phyloP scores from a whole-genome alignment of 1,140 invertebrate species.

The Heliconius himera region DNA sequence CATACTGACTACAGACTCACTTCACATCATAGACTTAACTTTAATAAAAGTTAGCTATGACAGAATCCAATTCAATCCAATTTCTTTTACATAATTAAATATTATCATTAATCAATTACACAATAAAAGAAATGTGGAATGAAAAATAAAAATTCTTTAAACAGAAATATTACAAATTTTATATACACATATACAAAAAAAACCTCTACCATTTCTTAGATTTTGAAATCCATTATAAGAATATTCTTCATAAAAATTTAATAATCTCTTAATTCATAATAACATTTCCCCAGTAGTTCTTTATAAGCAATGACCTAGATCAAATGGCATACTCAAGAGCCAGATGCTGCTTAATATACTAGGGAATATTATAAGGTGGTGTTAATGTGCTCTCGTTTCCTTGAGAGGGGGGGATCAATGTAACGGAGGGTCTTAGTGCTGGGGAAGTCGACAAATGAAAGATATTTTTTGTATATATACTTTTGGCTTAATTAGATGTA shows the following conservation, averaged over 20 bases:
- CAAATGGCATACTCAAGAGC: slow-evolving; percentile 32
- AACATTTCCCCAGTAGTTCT: neutral
- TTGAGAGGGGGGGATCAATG: slow-evolving; percentile 27
- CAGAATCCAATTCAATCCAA: no score
- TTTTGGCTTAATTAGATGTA: no score
- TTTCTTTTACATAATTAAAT: no score
- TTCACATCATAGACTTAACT: no score
- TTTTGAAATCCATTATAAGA: neutral
- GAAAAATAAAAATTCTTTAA: no score
- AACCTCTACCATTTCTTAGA: neutral
- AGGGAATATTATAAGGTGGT: neutral
- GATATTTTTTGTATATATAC: no score
- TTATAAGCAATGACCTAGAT: slow-evolving; percentile 27
- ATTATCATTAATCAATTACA: no score
- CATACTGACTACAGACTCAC: no score
- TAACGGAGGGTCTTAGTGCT: slow-evolving; percentile 17
- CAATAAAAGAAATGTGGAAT: no score
- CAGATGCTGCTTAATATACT: slow-evolving; percentile 34
- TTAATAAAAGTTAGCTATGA: no score
- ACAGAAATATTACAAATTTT: neutral
- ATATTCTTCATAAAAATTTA: neutral
- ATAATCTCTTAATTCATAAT: slow-evolving; percentile 5
- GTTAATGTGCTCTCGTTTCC: slow-evolving; percentile 14
- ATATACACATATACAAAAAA: neutral
- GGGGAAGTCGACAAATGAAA: neutral